Conservation (phyloP, 2,113 vertebrate genomes). For the Pedetes capensis region DNA sequence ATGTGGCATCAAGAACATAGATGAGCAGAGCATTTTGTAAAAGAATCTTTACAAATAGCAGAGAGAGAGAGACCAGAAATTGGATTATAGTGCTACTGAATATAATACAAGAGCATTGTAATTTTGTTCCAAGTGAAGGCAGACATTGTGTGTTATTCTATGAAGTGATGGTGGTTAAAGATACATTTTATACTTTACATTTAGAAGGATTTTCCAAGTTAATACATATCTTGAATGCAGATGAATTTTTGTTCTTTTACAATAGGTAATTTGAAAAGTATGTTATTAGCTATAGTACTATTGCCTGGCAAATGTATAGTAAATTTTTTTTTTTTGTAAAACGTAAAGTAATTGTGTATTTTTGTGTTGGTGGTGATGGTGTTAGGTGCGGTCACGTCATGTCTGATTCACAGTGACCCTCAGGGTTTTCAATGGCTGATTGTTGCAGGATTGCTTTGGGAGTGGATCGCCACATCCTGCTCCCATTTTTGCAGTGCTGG, state of each 20-base stretch:
- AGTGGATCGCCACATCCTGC: no score
- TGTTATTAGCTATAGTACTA: background rate
- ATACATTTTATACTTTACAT: background rate
- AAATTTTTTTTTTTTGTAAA: background rate
- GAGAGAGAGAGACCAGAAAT: background rate
- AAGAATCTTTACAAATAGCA: conserved; percentile 62
- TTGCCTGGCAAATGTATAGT: background rate
- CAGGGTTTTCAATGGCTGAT: no score
- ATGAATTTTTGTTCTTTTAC: background rate
- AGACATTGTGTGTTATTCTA: background rate
- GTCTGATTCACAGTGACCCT: no score
- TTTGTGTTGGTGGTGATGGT: no score
- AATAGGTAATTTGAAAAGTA: background rate
- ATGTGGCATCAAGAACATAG: conserved; percentile 77
- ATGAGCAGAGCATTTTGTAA: conserved; percentile 68
- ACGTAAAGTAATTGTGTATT: background rate
- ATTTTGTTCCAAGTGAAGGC: conserved; percentile 37
- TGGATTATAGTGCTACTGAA: conserved; percentile 38
- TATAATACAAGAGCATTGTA: conserved; percentile 32
- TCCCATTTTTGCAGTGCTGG: no score
- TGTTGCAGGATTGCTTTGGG: no score
- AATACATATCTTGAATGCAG: background rate
- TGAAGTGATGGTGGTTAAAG: background rate
- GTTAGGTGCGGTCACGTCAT: no score
- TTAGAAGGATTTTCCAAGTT: conserved; percentile 11